Percentiles rank a stretch among this genome's conserved stretches.
phyloP scores from a whole-genome alignment of 2,888 invertebrate genomes.

The Heliconius aoede region DNA sequence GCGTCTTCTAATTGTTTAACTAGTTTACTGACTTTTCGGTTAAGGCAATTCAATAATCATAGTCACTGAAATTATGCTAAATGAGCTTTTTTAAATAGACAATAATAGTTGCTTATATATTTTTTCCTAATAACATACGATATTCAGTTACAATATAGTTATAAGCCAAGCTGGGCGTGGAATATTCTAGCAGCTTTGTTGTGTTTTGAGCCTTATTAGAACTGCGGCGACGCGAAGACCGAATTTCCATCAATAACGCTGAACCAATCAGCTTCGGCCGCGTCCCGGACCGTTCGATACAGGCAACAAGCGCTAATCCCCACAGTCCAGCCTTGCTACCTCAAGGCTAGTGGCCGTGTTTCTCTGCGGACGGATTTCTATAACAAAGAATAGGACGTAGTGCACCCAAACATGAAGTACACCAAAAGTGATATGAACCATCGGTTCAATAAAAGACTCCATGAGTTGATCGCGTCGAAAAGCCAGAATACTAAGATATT shows the following conservation, averaged over 20 bases:
- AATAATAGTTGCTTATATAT: neutral
- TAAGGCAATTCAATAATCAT: conserved; percentile 9
- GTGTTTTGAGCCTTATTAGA: neutral
- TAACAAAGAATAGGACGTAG: conserved; percentile 12
- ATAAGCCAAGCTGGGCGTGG: neutral
- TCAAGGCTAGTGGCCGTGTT: neutral
- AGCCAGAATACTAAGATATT: conserved; percentile 44
- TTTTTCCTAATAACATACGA: neutral
- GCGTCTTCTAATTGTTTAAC: neutral
- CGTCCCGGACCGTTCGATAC: conserved; percentile 21
- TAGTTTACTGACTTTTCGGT: neutral
- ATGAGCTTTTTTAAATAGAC: neutral
- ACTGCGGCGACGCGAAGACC: conserved; percentile 23
- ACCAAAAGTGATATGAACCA: conserved; percentile 34
- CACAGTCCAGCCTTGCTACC: conserved; percentile 12
- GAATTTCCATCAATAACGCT: neutral
- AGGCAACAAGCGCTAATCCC: neutral
- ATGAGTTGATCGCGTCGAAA: conserved; percentile 30
- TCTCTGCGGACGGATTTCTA: neutral
- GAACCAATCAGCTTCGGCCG: conserved; percentile 5
- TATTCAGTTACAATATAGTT: neutral
- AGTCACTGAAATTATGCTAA: neutral
- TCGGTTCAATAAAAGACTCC: conserved; percentile 32
- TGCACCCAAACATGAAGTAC: conserved; percentile 18
- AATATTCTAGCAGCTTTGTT: conserved; percentile 5